phyloP scores from a whole-genome alignment of 2,888 invertebrate species.

The Volucella bombylans region DNA sequence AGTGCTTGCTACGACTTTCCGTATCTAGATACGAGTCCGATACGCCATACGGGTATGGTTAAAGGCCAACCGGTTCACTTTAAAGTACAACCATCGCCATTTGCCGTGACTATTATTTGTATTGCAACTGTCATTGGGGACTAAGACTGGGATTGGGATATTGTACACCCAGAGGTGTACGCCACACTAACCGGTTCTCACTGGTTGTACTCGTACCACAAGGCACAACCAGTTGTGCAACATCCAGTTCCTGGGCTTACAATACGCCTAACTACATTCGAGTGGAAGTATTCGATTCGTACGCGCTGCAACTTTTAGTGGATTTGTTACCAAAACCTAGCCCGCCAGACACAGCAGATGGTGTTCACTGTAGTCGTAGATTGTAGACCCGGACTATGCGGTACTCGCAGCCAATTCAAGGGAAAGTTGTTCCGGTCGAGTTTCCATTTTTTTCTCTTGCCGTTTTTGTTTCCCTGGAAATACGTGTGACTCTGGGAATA shows the following conservation, averaged over 20 bases:
- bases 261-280: background rate
- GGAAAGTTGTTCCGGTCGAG: constrained; percentile 41
- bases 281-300: background rate
- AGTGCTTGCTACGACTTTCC: background rate
- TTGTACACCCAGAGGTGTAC: constrained; percentile 40
- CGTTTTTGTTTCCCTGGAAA: constrained; percentile 30
- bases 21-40: constrained; percentile 16
- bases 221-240: constrained; percentile 44
- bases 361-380: too few species aligned
- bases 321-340: constrained; percentile 5
- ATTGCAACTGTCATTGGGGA: background rate
- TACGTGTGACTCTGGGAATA: constrained; percentile 30
- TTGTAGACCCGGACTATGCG: too few species aligned
- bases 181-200: constrained; percentile 33
- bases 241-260: background rate
- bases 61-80: constrained; percentile 61
- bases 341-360: background rate
- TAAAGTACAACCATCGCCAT: background rate
- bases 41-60: background rate
- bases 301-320: constrained; percentile 26
- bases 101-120: too few species aligned
- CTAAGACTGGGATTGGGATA: constrained; percentile 9
- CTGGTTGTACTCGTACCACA: background rate
- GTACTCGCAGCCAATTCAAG: constrained; percentile 21
- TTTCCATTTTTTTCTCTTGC: constrained; percentile 16